A percentile compares a stretch with the other conserved stretches of the same genome.
Evolutionary conservation across 1,140 invertebrate species (phyloP).

Genomic region (Drosophila ercepeae): DNA sequence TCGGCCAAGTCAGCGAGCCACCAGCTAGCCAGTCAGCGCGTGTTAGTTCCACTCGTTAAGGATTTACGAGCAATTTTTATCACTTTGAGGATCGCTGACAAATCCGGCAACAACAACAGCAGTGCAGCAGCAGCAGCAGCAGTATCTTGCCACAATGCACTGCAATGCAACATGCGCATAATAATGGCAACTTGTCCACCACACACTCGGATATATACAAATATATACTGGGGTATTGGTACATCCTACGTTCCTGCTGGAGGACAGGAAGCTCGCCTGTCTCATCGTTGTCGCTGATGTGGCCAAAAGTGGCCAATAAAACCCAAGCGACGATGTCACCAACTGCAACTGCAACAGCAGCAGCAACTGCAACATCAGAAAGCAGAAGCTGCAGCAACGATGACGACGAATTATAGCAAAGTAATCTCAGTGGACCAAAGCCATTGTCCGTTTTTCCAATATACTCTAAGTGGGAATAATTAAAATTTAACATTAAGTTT

Average conservation of each 20-base stretch:
- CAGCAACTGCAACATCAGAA: constrained; percentile 15
- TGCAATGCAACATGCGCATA: constrained; percentile 74
- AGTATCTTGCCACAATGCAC: constrained; percentile 54
- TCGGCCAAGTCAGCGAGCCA: constrained; percentile 9
- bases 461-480: constrained; percentile 19
- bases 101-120: constrained; percentile 79
- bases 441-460: constrained; percentile 51
- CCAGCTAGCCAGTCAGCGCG: constrained; percentile 49
- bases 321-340: constrained; percentile 61
- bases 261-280: constrained; percentile 68
- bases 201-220: neutral
- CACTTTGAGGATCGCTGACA: constrained; percentile 84
- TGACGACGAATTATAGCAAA: constrained; percentile 77
- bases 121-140: constrained; percentile 43
- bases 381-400: constrained; percentile 41
- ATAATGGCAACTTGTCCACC: constrained; percentile 72
- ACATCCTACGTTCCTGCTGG: constrained; percentile 36
- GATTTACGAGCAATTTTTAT: constrained; percentile 84
- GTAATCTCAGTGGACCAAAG: constrained; percentile 65
- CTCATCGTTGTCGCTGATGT: constrained; percentile 82
- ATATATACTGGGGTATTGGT: neutral
- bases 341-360: constrained; percentile 8
- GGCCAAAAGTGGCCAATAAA: constrained; percentile 83
- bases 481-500: neutral
- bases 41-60: constrained; percentile 83